These are phyloP conservation scores for Macroramphosus scolopax DNA, from an alignment of 2,797 vertebrate species.

Conservation along the genomic window DNA sequence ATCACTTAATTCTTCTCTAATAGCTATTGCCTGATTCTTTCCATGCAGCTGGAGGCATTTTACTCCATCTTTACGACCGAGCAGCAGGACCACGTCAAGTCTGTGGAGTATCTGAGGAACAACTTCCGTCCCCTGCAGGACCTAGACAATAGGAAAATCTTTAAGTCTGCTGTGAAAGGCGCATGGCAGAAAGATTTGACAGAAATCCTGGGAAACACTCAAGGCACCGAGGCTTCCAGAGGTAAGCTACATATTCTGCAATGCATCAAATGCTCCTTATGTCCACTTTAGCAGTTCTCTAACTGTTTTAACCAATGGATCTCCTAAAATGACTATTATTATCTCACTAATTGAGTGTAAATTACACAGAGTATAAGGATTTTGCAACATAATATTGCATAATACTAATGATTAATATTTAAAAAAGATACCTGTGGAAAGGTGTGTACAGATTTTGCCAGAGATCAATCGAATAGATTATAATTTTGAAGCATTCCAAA, in stretches of 20 bases:
- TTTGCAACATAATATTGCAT: no score
- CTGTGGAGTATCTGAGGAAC: constrained; percentile 96
- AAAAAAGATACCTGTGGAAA: no score
- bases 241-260: constrained; percentile 71
- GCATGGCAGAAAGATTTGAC: constrained; percentile 91
- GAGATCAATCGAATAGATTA: no score
- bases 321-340: no score
- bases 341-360: no score
- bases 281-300: background rate
- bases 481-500: no score
- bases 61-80: constrained; percentile 99
- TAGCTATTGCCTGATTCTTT: constrained; percentile 31
- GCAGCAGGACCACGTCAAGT: constrained; percentile 98
- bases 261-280: no score
- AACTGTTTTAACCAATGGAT: no score
- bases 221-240: constrained; percentile 91
- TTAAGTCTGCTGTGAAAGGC: constrained; percentile 91
- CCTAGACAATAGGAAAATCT: constrained; percentile 85
- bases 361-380: no score
- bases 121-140: constrained; percentile 92
- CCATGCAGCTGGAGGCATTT: constrained; percentile 92
- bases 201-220: constrained; percentile 83
- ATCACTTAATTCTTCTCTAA: constrained; percentile 27
- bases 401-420: no score
- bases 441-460: no score